Evolutionary conservation across 2,888 invertebrate genomes (phyloP).

Genomic region (Ornithoptera alexandrae): DNA sequence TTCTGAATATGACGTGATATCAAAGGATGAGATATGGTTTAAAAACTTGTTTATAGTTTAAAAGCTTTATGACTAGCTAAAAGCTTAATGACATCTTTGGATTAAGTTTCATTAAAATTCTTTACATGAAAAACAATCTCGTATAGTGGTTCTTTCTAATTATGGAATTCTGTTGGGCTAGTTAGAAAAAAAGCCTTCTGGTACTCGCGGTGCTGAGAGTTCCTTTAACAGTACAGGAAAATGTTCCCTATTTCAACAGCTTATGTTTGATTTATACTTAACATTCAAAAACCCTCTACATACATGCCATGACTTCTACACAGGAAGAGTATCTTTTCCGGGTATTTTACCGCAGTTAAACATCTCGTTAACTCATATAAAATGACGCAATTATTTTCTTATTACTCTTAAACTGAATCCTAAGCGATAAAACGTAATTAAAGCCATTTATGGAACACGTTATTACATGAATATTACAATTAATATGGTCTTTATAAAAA

Average conservation of each 20-base stretch:
- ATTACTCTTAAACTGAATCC: background rate
- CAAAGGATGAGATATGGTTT: background rate
- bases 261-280: background rate
- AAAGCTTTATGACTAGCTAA: too few relatives aligned
- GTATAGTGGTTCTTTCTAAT: constrained; percentile 20
- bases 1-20: background rate
- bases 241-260: constrained; percentile 1
- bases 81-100: background rate
- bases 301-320: constrained; percentile 11
- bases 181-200: constrained; percentile 15
- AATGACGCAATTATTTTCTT: constrained; percentile 14
- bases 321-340: constrained; percentile 18
- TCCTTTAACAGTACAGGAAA: constrained; percentile 4
- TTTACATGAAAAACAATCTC: constrained; percentile 11
- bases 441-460: background rate
- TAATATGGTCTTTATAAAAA: too few relatives aligned
- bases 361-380: constrained; percentile 11
- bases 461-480: too few relatives aligned
- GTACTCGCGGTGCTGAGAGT: background rate
- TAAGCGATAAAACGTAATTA: background rate
- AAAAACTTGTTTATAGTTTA: background rate
- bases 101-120: background rate
- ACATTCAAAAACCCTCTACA: background rate
- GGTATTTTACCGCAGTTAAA: constrained; percentile 18
- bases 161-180: constrained; percentile 21